These are phyloP conservation scores for Hyposoter dolosus DNA, from an alignment of 2,888 invertebrate genomes.

Conservation along the genomic window DNA sequence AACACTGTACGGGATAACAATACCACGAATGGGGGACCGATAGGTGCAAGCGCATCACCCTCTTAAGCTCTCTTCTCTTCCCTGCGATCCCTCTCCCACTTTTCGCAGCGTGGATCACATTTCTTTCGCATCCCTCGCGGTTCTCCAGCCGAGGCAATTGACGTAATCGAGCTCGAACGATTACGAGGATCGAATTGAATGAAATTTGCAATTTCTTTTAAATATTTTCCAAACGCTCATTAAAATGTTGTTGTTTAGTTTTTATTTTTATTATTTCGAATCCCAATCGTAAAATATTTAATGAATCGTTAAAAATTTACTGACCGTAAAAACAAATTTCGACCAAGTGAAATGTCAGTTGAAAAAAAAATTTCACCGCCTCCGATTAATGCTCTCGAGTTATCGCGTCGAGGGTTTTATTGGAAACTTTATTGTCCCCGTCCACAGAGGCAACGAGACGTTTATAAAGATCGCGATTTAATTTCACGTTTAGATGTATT, in stretches of 20 bases:
- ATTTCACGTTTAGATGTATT: slow-evolving; percentile 23
- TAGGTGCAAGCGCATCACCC: slow-evolving; percentile 64
- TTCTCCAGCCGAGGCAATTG: slow-evolving; percentile 48
- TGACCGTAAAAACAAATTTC: neutral
- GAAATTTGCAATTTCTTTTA: slow-evolving; percentile 5
- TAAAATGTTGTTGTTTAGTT: neutral
- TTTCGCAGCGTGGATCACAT: slow-evolving; percentile 6
- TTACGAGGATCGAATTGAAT: slow-evolving; percentile 42
- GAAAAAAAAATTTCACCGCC: slow-evolving; percentile 7
- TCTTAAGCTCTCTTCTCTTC: slow-evolving; percentile 24
- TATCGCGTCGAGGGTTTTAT: slow-evolving; percentile 13
- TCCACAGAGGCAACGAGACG: neutral
- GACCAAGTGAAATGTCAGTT: neutral
- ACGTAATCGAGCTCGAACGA: slow-evolving; percentile 49
- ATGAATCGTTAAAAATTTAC: neutral
- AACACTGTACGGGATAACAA: slow-evolving; percentile 42
- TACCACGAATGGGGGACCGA: slow-evolving; percentile 54
- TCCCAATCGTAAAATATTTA: neutral
- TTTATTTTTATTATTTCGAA: too few species aligned
- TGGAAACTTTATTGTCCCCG: slow-evolving; percentile 18
- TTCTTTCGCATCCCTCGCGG: slow-evolving; percentile 4
- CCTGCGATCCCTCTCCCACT: neutral
- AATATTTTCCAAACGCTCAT: neutral
- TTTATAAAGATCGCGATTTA: slow-evolving; percentile 36
- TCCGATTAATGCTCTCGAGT: neutral